Conservation (phyloP, 2,797 vertebrate genomes). For the Fringilla coelebs region DNA sequence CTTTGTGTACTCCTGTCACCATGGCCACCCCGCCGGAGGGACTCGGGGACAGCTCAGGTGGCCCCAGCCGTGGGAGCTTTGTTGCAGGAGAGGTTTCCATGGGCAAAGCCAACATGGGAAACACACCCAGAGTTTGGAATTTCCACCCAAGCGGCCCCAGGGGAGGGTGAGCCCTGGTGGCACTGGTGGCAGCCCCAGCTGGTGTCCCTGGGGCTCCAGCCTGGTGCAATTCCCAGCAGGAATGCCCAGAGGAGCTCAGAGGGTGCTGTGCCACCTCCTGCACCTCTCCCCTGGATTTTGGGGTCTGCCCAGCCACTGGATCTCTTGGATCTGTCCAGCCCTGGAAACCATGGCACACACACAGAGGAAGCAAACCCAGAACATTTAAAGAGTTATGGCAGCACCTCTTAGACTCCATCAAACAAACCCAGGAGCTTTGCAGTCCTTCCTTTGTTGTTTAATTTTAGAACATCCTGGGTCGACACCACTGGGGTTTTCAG, state of each 20-base stretch:
- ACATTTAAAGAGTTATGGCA: not conserved
- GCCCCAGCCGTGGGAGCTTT: not conserved
- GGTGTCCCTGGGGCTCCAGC: not conserved
- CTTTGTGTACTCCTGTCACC: conserved; percentile 48
- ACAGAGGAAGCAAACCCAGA: not conserved
- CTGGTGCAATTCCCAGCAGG: not conserved
- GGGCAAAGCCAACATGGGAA: too few species aligned
- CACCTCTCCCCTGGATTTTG: accelerated
- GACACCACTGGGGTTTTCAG: too few species aligned
- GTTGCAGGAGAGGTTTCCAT: not conserved
- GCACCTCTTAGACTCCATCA: not conserved
- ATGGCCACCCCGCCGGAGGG: conserved; percentile 9
- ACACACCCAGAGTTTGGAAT: not conserved
- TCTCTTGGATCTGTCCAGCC: not conserved
- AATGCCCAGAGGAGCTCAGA: accelerated
- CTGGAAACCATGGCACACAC: not conserved
- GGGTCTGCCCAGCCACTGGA: not conserved
- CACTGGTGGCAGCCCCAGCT: not conserved
- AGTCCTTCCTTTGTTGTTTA: not conserved
- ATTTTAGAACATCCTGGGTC: not conserved
- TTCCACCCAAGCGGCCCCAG: not conserved
- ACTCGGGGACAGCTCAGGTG: not conserved
- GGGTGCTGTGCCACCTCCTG: not conserved
- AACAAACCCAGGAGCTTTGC: not conserved
- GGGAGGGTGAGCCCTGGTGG: not conserved